Conservation (phyloP, 1,140 invertebrate genomes). For the Diachasmimorpha longicaudata region DNA sequence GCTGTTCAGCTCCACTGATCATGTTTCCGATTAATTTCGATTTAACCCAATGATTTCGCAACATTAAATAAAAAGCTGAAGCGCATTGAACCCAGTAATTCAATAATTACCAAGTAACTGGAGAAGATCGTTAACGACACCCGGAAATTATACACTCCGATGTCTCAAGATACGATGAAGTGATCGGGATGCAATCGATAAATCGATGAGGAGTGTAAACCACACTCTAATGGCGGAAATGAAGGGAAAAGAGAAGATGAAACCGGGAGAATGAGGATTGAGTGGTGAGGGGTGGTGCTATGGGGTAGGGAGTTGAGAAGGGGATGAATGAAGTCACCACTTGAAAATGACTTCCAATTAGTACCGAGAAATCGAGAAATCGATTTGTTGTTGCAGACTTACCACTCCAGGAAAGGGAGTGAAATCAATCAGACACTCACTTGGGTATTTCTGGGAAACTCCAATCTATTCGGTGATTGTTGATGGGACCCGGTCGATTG, state of each 20-base stretch:
- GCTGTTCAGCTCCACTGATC: no score
- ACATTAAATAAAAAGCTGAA: neutral
- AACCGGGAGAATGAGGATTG: neutral
- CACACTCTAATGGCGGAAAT: neutral
- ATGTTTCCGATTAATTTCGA: neutral
- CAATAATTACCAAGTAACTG: neutral
- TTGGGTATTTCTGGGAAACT: neutral
- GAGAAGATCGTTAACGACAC: neutral
- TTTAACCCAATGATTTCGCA: neutral
- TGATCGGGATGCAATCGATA: constrained; percentile 7
- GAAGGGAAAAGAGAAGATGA: neutral
- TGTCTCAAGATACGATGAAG: neutral
- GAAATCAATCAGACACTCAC: neutral
- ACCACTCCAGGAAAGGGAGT: neutral
- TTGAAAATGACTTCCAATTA: constrained; percentile 19
- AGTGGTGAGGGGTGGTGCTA: neutral
- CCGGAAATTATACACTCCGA: neutral
- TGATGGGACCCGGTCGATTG: neutral
- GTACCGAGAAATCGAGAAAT: neutral
- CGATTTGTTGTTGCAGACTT: neutral
- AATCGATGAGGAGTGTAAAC: neutral
- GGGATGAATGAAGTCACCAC: neutral
- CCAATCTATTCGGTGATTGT: neutral
- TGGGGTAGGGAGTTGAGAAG: neutral
- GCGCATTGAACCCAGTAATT: neutral